These are phyloP conservation scores for Sarcophaga caerulescens DNA, from an alignment of 2,888 invertebrate genomes.

Conservation along the genomic window DNA sequence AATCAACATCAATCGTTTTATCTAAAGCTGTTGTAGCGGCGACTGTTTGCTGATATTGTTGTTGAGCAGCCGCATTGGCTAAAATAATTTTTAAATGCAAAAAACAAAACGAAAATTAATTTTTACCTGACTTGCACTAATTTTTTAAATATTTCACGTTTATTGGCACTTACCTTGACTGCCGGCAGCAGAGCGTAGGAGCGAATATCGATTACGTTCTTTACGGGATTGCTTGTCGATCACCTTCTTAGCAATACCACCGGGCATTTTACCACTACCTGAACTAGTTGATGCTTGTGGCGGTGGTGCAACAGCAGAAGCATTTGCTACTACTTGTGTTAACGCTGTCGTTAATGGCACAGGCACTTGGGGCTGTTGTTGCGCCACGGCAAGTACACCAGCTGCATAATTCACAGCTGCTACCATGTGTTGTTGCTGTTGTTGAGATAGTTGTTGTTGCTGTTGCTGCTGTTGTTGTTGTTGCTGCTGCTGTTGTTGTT, in stretches of 20 bases:
- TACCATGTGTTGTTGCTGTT: slow-evolving; percentile 52
- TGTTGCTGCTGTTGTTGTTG: slow-evolving; percentile 68
- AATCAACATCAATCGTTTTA: slow-evolving; percentile 95
- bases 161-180: slow-evolving; percentile 77
- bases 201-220: slow-evolving; percentile 79
- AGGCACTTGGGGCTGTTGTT: slow-evolving; percentile 72
- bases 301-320: slow-evolving; percentile 63
- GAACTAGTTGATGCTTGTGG: slow-evolving; percentile 72
- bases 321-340: slow-evolving; percentile 65
- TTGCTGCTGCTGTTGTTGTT: slow-evolving; percentile 61
- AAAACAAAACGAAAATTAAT: neutral
- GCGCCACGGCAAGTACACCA: slow-evolving; percentile 67
- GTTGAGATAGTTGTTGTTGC: slow-evolving; percentile 37
- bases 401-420: slow-evolving; percentile 68
- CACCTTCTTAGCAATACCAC: slow-evolving; percentile 80
- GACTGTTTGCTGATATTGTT: slow-evolving; percentile 77
- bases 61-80: slow-evolving; percentile 78
- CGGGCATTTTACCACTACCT: slow-evolving; percentile 76
- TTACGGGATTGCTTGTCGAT: slow-evolving; percentile 81
- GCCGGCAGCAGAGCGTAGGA: slow-evolving; percentile 80
- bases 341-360: slow-evolving; percentile 70
- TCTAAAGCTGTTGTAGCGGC: slow-evolving; percentile 83
- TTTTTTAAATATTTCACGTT: neutral
- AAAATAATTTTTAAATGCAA: neutral
- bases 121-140: neutral